These are phyloP conservation scores for Lepus europaeus DNA, from an alignment of 2,113 vertebrate genomes.

Conservation along the genomic window DNA sequence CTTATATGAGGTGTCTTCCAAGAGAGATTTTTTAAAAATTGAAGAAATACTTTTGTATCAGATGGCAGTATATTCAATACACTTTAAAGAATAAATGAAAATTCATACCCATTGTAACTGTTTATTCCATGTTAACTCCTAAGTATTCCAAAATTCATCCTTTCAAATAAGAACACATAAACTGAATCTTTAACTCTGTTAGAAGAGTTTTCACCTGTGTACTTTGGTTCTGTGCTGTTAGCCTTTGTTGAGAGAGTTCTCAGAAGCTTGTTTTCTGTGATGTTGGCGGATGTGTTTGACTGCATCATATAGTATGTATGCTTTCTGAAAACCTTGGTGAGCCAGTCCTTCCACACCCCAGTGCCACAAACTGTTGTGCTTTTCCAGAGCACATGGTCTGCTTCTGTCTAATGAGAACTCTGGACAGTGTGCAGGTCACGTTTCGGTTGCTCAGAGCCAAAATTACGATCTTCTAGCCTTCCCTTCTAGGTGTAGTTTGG, in stretches of 20 bases:
- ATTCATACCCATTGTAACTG: neutral
- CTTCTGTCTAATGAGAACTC: slow-evolving; percentile 34
- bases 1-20: slow-evolving; percentile 19
- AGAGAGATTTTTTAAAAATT: neutral
- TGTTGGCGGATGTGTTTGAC: slow-evolving; percentile 19
- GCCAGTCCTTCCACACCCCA: neutral
- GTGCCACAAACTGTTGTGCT: neutral
- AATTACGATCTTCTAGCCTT: slow-evolving; percentile 22
- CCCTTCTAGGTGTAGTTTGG: slow-evolving; percentile 11
- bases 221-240: slow-evolving; percentile 13
- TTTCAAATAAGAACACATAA: slow-evolving; percentile 32
- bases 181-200: slow-evolving; percentile 19
- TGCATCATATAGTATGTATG: neutral
- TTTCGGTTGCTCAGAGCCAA: slow-evolving; percentile 50
- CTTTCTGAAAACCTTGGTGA: slow-evolving; percentile 24
- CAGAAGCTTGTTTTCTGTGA: slow-evolving; percentile 26
- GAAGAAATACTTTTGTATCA: slow-evolving; percentile 36
- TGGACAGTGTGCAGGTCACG: neutral
- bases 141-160: slow-evolving; percentile 9
- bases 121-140: slow-evolving; percentile 15
- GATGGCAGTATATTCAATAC: slow-evolving; percentile 33
- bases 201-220: neutral
- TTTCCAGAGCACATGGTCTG: neutral
- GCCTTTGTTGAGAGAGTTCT: slow-evolving; percentile 20
- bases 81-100: slow-evolving; percentile 53